phyloP scores from a whole-genome alignment of 1,140 invertebrate species.

The Bombus sibiricus region DNA sequence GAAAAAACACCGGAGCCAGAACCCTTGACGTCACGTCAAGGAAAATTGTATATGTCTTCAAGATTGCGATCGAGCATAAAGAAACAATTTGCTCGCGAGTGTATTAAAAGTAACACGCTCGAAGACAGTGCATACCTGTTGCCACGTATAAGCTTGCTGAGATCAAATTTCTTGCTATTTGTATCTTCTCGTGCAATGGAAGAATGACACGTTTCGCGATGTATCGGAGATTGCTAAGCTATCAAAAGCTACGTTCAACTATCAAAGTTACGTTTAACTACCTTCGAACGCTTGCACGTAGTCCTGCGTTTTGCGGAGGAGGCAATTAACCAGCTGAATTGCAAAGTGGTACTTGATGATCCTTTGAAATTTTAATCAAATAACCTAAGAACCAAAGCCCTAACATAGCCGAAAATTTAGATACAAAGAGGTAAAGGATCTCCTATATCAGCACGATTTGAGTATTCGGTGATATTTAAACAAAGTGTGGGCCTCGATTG shows the following conservation, averaged over 20 bases:
- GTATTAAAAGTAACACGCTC: background rate
- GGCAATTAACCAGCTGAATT: no score
- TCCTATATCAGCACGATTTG: no score
- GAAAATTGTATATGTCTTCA: no score
- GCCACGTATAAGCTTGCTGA: conserved; percentile 13
- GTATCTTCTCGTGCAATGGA: background rate
- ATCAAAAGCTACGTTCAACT: background rate
- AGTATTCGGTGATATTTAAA: no score
- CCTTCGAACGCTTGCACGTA: background rate
- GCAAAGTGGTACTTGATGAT: no score
- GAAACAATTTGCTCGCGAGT: background rate
- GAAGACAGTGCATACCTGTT: conserved; percentile 39
- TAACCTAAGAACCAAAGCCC: no score
- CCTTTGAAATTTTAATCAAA: no score
- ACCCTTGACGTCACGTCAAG: background rate
- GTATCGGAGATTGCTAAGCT: background rate
- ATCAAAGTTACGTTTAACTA: background rate
- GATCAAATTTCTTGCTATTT: background rate
- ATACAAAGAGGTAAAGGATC: no score
- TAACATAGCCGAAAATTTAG: no score
- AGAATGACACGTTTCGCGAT: background rate
- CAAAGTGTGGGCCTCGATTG: no score
- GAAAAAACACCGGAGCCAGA: background rate
- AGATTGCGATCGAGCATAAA: background rate
- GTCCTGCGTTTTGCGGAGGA: no score